These are phyloP conservation scores for Drosophila malerkotliana DNA, from an alignment of 1,140 invertebrate species.

Conservation along the genomic window DNA sequence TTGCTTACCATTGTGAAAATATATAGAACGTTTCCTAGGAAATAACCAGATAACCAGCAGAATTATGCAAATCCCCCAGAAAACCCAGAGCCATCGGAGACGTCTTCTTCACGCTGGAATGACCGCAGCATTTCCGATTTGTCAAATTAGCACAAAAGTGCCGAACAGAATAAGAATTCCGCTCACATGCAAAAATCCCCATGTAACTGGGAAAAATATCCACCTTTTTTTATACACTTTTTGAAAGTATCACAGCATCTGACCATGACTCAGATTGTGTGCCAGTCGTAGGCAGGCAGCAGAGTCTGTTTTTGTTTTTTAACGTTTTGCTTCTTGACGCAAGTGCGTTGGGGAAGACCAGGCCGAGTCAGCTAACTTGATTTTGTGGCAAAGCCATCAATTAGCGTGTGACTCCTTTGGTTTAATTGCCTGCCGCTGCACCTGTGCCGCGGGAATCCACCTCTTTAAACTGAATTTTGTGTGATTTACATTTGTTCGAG, in stretches of 20 bases:
- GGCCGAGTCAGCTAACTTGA: constrained; percentile 37
- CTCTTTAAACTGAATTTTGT: constrained; percentile 48
- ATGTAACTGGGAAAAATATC: constrained; percentile 71
- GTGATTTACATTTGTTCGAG: constrained; percentile 41
- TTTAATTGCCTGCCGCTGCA: constrained; percentile 21
- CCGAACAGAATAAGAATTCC: constrained; percentile 51
- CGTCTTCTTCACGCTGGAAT: constrained; percentile 7
- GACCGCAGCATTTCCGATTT: constrained; percentile 65
- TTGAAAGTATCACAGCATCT: constrained; percentile 58
- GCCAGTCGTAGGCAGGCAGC: constrained; percentile 31
- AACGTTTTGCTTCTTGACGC: constrained; percentile 46
- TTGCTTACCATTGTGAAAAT: constrained; percentile 28
- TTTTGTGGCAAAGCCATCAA: constrained; percentile 48
- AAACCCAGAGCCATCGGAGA: constrained; percentile 24
- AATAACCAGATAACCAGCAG: constrained; percentile 30
- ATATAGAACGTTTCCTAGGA: constrained; percentile 69
- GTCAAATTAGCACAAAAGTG: constrained; percentile 42
- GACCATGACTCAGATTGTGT: constrained; percentile 66
- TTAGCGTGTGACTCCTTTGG: constrained; percentile 43
- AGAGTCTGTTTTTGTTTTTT: constrained; percentile 3
- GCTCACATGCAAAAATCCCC: constrained; percentile 62
- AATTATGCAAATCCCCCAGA: constrained; percentile 58
- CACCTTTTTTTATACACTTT: constrained; percentile 42
- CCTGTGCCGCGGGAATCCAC: constrained; percentile 28
- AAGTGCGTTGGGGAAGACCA: constrained; percentile 67